These are phyloP conservation scores for Anas flavirostris DNA, from an alignment of 2,797 vertebrate species.

Conservation along the genomic window DNA sequence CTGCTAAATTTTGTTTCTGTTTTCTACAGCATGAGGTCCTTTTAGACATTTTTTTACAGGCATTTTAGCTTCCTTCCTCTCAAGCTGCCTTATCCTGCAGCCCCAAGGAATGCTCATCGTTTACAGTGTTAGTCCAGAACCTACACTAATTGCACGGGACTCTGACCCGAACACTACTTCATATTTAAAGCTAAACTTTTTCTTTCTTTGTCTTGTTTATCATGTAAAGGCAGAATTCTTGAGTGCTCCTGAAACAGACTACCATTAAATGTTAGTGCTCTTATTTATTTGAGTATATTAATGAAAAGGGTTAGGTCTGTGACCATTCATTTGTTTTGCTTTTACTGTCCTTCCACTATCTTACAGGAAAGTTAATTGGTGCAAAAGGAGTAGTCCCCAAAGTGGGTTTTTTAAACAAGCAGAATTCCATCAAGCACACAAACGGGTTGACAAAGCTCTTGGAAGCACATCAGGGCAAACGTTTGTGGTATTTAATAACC, in stretches of 20 bases:
- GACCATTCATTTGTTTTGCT: background rate
- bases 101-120: background rate
- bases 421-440: accelerated
- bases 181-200: background rate
- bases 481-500: background rate
- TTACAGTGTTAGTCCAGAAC: background rate
- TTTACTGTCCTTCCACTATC: background rate
- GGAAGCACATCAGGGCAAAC: background rate
- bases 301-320: background rate
- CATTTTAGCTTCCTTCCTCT: background rate
- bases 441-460: background rate
- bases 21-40: background rate
- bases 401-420: background rate
- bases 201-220: background rate
- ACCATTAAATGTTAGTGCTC: background rate
- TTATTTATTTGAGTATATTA: background rate
- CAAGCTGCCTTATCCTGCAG: background rate
- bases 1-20: background rate
- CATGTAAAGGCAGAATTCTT: background rate
- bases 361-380: background rate
- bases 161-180: background rate
- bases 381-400: background rate
- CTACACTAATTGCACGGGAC: background rate
- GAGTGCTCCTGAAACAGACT: background rate
- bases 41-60: background rate